Percentiles rank a stretch among this genome's conserved stretches.
These are phyloP conservation scores for Paragorgia papillata DNA, from an alignment of 92 coral and sea anemone genomes.

Conservation along the genomic window DNA sequence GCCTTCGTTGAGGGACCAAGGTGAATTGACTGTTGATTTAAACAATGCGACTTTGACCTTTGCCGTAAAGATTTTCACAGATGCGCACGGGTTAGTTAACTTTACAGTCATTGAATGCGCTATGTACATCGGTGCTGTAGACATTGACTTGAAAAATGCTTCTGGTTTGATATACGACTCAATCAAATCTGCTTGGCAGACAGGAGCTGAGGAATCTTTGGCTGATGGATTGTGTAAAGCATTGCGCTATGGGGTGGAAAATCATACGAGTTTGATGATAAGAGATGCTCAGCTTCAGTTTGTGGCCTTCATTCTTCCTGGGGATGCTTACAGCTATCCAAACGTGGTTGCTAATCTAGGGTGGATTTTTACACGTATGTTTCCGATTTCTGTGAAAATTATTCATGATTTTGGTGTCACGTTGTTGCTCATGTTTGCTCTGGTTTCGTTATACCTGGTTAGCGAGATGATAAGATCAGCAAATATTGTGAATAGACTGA, in stretches of 20 bases:
- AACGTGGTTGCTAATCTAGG: conserved; percentile 7
- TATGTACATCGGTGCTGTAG: conserved; percentile 2
- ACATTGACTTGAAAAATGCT: neutral
- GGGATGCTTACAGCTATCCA: neutral
- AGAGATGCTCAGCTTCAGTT: conserved; percentile 6
- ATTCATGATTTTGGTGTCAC: conserved; percentile 41
- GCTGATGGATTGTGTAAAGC: conserved; percentile 26
- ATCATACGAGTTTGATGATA: neutral
- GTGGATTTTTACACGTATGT: neutral
- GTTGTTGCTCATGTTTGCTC: neutral
- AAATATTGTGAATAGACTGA: neutral
- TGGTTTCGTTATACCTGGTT: neutral
- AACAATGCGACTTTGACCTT: neutral
- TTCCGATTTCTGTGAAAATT: neutral
- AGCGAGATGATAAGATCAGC: neutral
- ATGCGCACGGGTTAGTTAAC: conserved; percentile 15
- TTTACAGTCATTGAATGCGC: conserved; percentile 7
- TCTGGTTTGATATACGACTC: conserved; percentile 17
- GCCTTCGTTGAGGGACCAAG: conserved; percentile 22
- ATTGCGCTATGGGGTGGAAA: neutral
- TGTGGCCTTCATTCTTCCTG: neutral
- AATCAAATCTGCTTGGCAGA: neutral
- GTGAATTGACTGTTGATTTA: conserved; percentile 11
- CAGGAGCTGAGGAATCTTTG: neutral
- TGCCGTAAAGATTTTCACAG: conserved; percentile 6